These are phyloP conservation scores for Peromyscus eremicus DNA, from an alignment of 2,797 vertebrate genomes.

Conservation along the genomic window DNA sequence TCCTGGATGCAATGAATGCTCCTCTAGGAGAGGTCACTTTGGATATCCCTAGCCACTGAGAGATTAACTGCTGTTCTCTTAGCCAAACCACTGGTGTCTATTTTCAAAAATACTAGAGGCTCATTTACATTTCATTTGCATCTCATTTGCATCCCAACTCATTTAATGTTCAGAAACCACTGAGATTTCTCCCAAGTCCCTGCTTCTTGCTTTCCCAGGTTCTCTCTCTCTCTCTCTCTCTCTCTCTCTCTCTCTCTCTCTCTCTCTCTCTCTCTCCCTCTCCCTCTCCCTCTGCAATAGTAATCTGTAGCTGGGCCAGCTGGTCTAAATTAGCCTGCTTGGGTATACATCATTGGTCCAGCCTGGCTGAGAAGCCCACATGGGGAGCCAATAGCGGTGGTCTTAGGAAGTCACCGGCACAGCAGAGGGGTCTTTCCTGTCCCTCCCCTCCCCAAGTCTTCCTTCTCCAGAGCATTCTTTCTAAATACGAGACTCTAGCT, in stretches of 20 bases:
- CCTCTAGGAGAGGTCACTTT: conserved; percentile 44
- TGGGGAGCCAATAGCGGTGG: background rate
- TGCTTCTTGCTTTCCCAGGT: conserved; percentile 37
- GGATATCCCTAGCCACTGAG: background rate
- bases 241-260: too few relatives aligned
- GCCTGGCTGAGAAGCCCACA: background rate
- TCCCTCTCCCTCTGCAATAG: background rate
- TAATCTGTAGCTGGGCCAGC: background rate
- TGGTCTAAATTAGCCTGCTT: background rate
- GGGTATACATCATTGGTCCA: background rate
- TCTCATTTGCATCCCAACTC: conserved; percentile 71
- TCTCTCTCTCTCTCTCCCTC: too few relatives aligned
- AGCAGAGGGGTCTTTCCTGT: background rate
- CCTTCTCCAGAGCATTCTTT: background rate
- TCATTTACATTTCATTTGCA: conserved; percentile 79
- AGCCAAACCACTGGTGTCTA: conserved; percentile 58
- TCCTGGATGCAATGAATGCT: background rate
- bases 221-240: background rate
- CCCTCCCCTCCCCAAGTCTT: background rate
- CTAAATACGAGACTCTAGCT: background rate
- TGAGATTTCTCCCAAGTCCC: conserved; percentile 64
- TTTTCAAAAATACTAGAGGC: conserved; percentile 66
- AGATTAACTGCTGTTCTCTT: conserved; percentile 71
- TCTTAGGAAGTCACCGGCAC: background rate
- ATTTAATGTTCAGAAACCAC: conserved; percentile 71